Base-by-base conservation (phyloP, 2,888 invertebrate species). In the Ceraclea dissimilis region DNA sequence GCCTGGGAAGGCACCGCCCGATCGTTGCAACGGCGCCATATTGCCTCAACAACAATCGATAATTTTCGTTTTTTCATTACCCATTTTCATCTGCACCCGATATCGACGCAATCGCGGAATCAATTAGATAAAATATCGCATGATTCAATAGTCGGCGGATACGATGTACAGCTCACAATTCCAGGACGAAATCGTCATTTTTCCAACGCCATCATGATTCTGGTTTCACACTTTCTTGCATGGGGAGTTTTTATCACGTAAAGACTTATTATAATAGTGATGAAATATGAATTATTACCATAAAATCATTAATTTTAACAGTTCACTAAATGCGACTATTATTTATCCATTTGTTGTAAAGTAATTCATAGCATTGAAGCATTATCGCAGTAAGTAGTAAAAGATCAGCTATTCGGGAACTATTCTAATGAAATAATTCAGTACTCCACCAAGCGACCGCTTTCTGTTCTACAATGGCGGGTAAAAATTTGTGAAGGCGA, bases 261-360 rank as follows among this genome's bases (percentile, higher is more conserved):
- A 56, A 39, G 44, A 55, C 39, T 13, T 39, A 13, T 39, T 39
- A 39, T n/a, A 39, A 39, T 39, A 13, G 13, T n/a, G 39, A 39
- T 39, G 13, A 39, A 39, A 16, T 39, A 39, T 39, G 39, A 39
- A 39, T 39, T 39, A 73, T 78, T 77, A 78, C 77, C 78, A 76
- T 76, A 76, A 76, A 77, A 77, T 77, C 78, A 77, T 78, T 76
- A 74, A 72, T 71, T 48, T 53, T 70, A 77, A 77, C 76, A 71
- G 72, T 75, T 78, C 78, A 78, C 78, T 77, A 78, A 76, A 71
- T 72, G 74, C 76, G 76, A 75, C 74, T 76, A 78, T 75, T 75
- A 72, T 71, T 56, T 76, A 39, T 76, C 76, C 76, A 75, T 77
- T 73, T 73, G 70, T 68, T 66, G 57, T 61, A 70, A 70, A 60